phyloP scores from a whole-genome alignment of 2,888 invertebrate genomes.

The Pilophorus perplexus region DNA sequence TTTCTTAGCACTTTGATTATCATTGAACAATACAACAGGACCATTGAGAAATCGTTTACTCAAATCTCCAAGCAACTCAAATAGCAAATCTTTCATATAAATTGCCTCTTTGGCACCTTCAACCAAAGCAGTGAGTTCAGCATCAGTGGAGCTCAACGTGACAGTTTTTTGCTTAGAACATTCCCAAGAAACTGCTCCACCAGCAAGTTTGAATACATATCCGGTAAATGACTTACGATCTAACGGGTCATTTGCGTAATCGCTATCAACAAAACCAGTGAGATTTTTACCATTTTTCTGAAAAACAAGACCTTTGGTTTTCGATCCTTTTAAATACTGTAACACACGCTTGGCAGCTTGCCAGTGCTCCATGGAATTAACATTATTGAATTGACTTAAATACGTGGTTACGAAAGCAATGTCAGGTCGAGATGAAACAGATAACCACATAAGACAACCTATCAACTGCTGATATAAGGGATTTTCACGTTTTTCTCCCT shows the following conservation, averaged over 20 bases:
- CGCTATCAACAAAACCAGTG: neutral
- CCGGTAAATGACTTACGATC: constrained; percentile 1
- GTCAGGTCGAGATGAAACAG: neutral
- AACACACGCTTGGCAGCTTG: constrained; percentile 1
- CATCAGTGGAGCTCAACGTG: neutral
- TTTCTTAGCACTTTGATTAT: neutral
- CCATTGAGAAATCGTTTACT: neutral
- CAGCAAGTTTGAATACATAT: neutral
- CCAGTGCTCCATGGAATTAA: neutral
- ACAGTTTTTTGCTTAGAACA: too few relatives aligned
- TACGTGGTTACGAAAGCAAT: neutral
- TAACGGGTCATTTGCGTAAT: neutral
- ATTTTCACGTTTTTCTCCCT: neutral
- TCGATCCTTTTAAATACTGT: neutral
- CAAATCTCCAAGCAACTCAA: neutral
- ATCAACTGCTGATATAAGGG: neutral
- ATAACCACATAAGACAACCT: neutral
- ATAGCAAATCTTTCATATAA: neutral
- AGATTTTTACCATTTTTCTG: neutral
- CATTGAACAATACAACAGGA: neutral
- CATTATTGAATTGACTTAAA: constrained; percentile 6
- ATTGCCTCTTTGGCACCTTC: neutral
- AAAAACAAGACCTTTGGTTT: neutral
- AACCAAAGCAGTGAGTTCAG: neutral
- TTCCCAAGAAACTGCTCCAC: neutral